Conservation (phyloP, 2,113 vertebrate species). For the Indicator maculatus region DNA sequence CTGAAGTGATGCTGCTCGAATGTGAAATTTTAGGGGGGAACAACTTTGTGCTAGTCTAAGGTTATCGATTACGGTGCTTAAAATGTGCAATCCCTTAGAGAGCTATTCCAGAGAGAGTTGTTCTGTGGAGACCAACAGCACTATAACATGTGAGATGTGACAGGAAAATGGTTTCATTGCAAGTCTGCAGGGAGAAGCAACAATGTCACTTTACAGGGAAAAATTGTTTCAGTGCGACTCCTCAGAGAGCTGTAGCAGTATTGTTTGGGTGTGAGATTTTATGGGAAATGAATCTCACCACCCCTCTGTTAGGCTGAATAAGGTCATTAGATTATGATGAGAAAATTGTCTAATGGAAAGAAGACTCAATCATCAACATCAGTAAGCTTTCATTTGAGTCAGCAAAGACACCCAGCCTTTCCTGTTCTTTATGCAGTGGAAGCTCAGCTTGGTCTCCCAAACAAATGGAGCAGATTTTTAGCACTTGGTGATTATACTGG, state of each 20-base stretch:
- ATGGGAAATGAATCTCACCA: conserved; percentile 30
- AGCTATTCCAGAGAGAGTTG: not conserved
- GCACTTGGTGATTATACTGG: not conserved
- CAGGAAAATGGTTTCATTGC: conserved; percentile 37
- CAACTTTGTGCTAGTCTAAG: not conserved
- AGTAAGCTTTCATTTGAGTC: not conserved
- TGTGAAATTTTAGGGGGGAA: not conserved
- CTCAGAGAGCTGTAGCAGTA: conserved; percentile 41
- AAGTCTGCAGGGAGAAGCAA: conserved; percentile 17
- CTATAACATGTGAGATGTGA: not conserved
- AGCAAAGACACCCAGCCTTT: conserved; percentile 7
- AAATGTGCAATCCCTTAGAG: not conserved
- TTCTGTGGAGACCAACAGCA: not conserved
- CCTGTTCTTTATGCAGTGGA: not conserved
- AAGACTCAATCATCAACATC: not conserved
- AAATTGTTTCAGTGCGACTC: conserved; percentile 22
- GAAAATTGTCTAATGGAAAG: conserved; percentile 31
- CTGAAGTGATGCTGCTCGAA: not conserved
- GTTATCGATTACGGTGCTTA: conserved; percentile 3
- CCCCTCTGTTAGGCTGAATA: not conserved
- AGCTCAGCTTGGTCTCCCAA: not conserved
- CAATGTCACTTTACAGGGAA: conserved; percentile 13
- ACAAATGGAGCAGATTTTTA: not conserved
- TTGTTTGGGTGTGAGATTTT: conserved; percentile 35
- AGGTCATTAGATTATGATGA: conserved; percentile 38